Percentiles rank a stretch among this genome's conserved stretches.
These are phyloP conservation scores for Oppia nitens DNA, from an alignment of 1,140 invertebrate species.

Conservation along the genomic window DNA sequence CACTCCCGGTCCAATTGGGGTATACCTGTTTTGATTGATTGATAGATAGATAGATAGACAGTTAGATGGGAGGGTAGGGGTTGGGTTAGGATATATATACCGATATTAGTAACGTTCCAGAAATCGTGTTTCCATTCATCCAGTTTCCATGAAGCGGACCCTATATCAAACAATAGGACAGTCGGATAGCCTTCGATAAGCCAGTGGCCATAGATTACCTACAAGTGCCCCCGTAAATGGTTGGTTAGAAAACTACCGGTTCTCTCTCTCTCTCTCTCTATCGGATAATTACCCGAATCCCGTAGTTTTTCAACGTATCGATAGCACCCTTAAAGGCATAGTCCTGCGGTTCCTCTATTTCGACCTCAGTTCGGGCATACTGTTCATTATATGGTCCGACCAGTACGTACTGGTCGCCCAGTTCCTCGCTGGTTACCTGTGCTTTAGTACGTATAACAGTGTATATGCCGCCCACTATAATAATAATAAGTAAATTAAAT, in stretches of 20 bases:
- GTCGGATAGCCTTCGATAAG: slow-evolving; percentile 97
- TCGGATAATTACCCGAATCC: slow-evolving; percentile 55
- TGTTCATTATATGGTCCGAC: slow-evolving; percentile 87
- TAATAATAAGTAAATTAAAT: no score
- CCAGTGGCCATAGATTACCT: slow-evolving; percentile 81
- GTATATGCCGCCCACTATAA: slow-evolving; percentile 88
- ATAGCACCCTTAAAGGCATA: slow-evolving; percentile 62
- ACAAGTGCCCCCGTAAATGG: slow-evolving; percentile 30
- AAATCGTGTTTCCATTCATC: slow-evolving; percentile 89
- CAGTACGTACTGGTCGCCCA: slow-evolving; percentile 93
- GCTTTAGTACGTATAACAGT: slow-evolving; percentile 97
- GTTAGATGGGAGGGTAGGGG: not conserved
- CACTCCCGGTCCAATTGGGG: slow-evolving; percentile 89
- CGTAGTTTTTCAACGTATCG: slow-evolving; percentile 58
- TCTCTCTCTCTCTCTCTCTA: no score
- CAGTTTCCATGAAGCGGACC: slow-evolving; percentile 85
- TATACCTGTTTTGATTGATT: no score
- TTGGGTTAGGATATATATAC: slow-evolving; percentile 30
- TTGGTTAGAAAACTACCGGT: slow-evolving; percentile 15
- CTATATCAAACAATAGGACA: slow-evolving; percentile 93
- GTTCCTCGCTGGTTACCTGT: slow-evolving; percentile 89
- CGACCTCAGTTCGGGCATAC: slow-evolving; percentile 85
- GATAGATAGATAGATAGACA: not conserved
- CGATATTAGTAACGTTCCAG: slow-evolving; percentile 66
- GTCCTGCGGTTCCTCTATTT: slow-evolving; percentile 62